Conservation (phyloP, 2,113 vertebrate species). For the Passer montanus region DNA sequence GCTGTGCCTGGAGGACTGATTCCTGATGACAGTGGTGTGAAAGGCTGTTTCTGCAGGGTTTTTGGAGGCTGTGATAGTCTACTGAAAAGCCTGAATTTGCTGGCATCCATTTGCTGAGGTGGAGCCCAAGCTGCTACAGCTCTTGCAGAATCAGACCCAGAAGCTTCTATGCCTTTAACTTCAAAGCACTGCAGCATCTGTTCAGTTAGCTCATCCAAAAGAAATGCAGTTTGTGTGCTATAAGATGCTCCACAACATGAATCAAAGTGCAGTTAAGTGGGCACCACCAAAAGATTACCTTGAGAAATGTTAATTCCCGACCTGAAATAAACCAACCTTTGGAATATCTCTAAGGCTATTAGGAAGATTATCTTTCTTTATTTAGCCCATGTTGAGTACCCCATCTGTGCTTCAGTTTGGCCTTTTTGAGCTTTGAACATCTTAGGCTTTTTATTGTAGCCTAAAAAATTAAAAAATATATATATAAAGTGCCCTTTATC, state of each 20-base stretch:
- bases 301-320: background rate
- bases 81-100: background rate
- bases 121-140: background rate
- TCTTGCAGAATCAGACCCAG: background rate
- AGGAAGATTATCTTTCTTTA: conserved; percentile 9
- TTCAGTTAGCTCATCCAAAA: background rate
- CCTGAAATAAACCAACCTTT: background rate
- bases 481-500: background rate
- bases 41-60: background rate
- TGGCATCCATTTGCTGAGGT: background rate
- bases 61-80: background rate
- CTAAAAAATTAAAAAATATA: background rate
- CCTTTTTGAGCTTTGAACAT: background rate
- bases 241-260: background rate
- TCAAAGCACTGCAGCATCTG: background rate
- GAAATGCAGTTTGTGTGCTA: background rate
- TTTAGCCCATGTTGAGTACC: background rate
- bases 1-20: background rate
- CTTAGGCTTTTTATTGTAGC: background rate
- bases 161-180: background rate
- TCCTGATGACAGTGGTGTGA: background rate
- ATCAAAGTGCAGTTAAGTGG: background rate
- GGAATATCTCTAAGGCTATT: background rate
- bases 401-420: background rate
- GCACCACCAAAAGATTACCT: background rate